A percentile compares a stretch with the other conserved stretches of the same genome.
These are phyloP conservation scores for Drepanosiphum platanoidis DNA, from an alignment of 2,888 invertebrate species.

Conservation along the genomic window DNA sequence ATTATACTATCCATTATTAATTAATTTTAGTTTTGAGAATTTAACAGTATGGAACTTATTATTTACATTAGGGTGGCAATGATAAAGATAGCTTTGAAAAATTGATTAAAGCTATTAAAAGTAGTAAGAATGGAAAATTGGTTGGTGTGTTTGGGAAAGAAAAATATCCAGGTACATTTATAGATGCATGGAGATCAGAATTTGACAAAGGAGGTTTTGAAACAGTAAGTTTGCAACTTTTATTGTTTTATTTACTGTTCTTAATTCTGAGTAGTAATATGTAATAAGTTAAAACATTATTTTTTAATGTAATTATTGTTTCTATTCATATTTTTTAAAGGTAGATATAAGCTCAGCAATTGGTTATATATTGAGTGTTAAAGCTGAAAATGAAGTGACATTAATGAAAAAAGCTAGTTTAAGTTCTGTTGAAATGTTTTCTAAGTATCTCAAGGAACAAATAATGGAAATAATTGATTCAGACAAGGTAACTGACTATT, in stretches of 20 bases:
- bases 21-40: not conserved
- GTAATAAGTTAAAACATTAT: constrained; percentile 23
- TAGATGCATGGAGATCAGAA: constrained; percentile 87
- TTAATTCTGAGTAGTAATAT: too few relatives aligned
- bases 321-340: constrained; percentile 65
- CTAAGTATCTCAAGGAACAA: constrained; percentile 95
- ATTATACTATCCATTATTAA: not conserved
- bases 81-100: constrained; percentile 83
- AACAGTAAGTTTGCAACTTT: constrained; percentile 69
- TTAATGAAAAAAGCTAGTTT: constrained; percentile 91
- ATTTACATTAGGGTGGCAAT: constrained; percentile 80
- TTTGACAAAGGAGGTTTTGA: constrained; percentile 83
- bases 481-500: constrained; percentile 78
- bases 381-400: constrained; percentile 91
- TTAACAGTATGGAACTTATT: too few relatives aligned
- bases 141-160: constrained; percentile 94
- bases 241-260: constrained; percentile 4
- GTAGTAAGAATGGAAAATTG: constrained; percentile 87
- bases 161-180: constrained; percentile 91
- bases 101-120: constrained; percentile 82
- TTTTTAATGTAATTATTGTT: not conserved
- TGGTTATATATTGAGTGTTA: constrained; percentile 89
- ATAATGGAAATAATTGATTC: constrained; percentile 99
- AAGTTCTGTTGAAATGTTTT: constrained; percentile 94
- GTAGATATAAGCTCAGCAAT: constrained; percentile 86